Percentiles rank a stretch among this genome's conserved stretches.
Conservation (phyloP, 1,140 invertebrate genomes). For the Euura lappo region DNA sequence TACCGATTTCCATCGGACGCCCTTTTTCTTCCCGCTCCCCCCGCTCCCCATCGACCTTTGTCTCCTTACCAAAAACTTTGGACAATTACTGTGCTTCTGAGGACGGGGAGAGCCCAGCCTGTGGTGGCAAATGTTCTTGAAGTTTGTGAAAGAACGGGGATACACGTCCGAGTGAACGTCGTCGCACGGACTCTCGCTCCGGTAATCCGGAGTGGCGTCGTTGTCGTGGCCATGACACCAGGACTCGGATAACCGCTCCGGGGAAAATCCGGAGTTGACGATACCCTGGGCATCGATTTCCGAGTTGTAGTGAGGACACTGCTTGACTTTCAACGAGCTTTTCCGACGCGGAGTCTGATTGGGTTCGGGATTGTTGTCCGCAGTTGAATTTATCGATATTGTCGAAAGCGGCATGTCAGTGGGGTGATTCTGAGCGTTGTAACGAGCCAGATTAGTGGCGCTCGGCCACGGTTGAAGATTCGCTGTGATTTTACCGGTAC, state of each 20-base stretch:
- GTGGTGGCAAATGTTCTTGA: conserved; percentile 33
- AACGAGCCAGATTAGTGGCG: conserved; percentile 40
- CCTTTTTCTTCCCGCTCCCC: conserved; percentile 33
- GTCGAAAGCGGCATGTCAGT: neutral
- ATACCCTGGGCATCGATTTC: conserved; percentile 25
- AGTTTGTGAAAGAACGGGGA: too few species aligned
- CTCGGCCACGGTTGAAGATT: conserved; percentile 51
- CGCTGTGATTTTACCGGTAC: conserved; percentile 34
- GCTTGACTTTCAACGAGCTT: conserved; percentile 16
- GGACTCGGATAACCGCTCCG: conserved; percentile 31
- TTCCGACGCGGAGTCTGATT: conserved; percentile 16
- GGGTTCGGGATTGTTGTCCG: neutral
- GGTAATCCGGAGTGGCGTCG: neutral
- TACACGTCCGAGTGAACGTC: too few species aligned
- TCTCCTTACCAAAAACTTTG: conserved; percentile 34
- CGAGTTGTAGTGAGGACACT: conserved; percentile 6
- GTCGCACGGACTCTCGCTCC: too few species aligned
- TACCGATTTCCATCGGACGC: conserved; percentile 38
- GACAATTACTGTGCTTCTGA: conserved; percentile 21
- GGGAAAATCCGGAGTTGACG: conserved; percentile 41
- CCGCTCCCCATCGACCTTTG: conserved; percentile 28
- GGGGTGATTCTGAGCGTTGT: neutral
- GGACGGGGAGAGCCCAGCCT: conserved; percentile 8
- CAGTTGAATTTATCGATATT: neutral
- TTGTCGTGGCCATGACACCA: conserved; percentile 17